Base-by-base conservation (phyloP, 2,888 invertebrate genomes). In the Leucania comma region DNA sequence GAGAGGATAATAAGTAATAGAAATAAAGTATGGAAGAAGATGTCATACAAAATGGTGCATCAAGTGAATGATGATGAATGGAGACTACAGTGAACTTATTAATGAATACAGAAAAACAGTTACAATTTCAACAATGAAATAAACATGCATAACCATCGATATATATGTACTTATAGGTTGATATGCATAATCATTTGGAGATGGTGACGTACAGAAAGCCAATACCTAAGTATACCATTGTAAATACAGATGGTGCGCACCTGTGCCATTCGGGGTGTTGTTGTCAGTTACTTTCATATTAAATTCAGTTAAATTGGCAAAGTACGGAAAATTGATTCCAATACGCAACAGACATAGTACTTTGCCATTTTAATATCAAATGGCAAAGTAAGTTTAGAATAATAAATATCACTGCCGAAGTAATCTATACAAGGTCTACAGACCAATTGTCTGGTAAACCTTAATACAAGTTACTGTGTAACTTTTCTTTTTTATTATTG, bases 221-320 rank as follows among this genome's bases (percentile, higher is more conserved):
- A 38, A 38, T 38, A 38, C 38, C 12, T 38, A 38, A 38, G 3
- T 38, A 48, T 32, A n/a, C 10, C n/a, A 71, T 38, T 38, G 29
- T 72, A 22, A 32, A 35, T 22, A 70, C 63, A 73, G 24, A 53
- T 46, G 51, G 17, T 24, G 17, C 20, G 24, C 29, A 70, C n/a
- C 14, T 46, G 51, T 1, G 35, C 20, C 26, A 6, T 17, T 46
- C 14, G 22, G n/a, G 8, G 8, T 38, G 38, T 38, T 71, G 35
- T 38, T 38, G 38, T 38, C 2, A 1, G 9, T n/a, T 70, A 70
- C 50, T 29, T 48, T 29, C 14, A 42, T 24, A 53, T 42, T 5
- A 20, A 0, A 67, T 20, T 54, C 17, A 46, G 24, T 68, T n/a
- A 3, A 17, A n/a, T n/a, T 1, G 9, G 17, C 10, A 22, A 22